These are phyloP conservation scores for Neoitamus cyanurus DNA, from an alignment of 2,888 invertebrate genomes.

Conservation along the genomic window DNA sequence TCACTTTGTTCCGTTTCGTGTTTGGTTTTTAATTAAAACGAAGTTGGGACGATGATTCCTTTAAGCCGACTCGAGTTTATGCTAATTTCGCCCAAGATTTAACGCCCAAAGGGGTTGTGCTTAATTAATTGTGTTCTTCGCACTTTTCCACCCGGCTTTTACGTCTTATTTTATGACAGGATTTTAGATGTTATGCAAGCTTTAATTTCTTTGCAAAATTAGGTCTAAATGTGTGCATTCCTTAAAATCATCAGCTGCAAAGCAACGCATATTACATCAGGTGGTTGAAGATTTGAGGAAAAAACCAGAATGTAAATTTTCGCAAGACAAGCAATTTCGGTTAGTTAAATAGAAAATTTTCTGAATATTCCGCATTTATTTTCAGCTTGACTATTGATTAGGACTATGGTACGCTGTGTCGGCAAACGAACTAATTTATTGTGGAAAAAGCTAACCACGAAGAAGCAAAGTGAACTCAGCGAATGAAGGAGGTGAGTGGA, in stretches of 20 bases:
- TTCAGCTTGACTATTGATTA: background rate
- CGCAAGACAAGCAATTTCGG: background rate
- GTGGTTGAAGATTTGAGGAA: background rate
- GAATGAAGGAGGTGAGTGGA: background rate
- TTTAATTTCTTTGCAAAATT: background rate
- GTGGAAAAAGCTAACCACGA: background rate
- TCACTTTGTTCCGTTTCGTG: slow-evolving; percentile 30
- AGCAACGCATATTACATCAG: background rate
- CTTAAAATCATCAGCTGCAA: background rate
- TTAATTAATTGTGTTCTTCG: slow-evolving; percentile 9
- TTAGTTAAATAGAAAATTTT: background rate
- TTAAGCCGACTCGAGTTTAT: background rate
- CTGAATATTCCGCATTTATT: background rate
- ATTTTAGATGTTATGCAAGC: background rate
- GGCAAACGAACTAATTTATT: background rate
- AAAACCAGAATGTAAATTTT: background rate
- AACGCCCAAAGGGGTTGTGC: background rate
- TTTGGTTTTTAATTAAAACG: slow-evolving; percentile 43
- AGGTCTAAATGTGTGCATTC: background rate
- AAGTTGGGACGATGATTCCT: slow-evolving; percentile 30
- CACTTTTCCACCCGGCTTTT: background rate
- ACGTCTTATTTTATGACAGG: background rate
- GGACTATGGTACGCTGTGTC: background rate
- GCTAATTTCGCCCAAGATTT: slow-evolving; percentile 26
- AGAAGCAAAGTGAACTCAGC: background rate